These are phyloP conservation scores for Xylocampa areola DNA, from an alignment of 2,888 invertebrate species.

Conservation along the genomic window DNA sequence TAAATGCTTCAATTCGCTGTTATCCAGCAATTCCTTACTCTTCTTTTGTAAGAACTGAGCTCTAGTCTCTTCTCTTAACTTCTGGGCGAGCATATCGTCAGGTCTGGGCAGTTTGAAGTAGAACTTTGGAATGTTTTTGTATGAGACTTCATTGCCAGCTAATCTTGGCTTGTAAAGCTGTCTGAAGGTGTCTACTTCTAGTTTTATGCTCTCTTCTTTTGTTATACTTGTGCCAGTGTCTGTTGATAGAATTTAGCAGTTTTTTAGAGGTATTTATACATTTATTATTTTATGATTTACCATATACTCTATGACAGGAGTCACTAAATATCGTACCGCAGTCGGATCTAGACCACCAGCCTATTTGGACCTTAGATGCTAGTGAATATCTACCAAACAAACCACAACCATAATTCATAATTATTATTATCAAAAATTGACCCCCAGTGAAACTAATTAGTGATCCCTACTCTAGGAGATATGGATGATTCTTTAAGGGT, in stretches of 20 bases:
- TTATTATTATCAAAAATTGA: too few species aligned
- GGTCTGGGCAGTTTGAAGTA: slow-evolving; percentile 94
- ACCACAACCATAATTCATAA: too few species aligned
- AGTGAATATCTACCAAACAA: too few species aligned
- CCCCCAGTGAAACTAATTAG: too few species aligned
- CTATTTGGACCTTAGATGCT: too few species aligned
- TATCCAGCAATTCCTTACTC: slow-evolving; percentile 95
- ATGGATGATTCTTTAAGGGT: too few species aligned
- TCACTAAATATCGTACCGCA: too few species aligned
- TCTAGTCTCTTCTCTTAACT: slow-evolving; percentile 96
- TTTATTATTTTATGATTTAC: too few species aligned
- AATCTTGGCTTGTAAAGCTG: slow-evolving; percentile 88
- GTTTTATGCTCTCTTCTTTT: slow-evolving; percentile 82
- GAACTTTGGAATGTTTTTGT: slow-evolving; percentile 93
- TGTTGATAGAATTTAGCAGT: slow-evolving; percentile 57
- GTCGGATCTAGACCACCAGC: too few species aligned
- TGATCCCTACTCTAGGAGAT: too few species aligned
- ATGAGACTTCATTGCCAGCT: slow-evolving; percentile 84
- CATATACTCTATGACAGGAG: too few species aligned
- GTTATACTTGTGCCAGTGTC: slow-evolving; percentile 80
- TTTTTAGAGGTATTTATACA: too few species aligned
- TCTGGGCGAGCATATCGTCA: slow-evolving; percentile 93
- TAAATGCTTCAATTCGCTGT: slow-evolving; percentile 95
- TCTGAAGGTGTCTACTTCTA: slow-evolving; percentile 89
- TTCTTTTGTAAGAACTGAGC: slow-evolving; percentile 96